Conservation (phyloP, 2,888 invertebrate genomes). For the Sicus ferrugineus region DNA sequence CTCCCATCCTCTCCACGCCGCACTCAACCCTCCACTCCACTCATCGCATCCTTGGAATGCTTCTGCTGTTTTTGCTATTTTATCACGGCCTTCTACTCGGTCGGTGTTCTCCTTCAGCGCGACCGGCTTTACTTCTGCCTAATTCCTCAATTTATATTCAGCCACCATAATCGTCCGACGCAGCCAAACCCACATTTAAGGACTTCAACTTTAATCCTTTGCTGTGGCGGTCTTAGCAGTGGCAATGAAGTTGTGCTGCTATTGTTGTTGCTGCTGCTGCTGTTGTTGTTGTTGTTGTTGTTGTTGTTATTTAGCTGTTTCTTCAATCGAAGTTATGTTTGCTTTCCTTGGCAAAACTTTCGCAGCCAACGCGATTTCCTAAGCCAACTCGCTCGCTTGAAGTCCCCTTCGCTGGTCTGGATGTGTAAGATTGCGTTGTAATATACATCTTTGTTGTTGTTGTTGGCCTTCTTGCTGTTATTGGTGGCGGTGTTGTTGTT, state of each 20-base stretch:
- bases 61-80: not conserved
- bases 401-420: not conserved
- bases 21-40: not conserved
- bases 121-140: constrained; percentile 38
- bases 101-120: not conserved
- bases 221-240: constrained; percentile 12
- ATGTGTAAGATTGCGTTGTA: not conserved
- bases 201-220: constrained; percentile 31
- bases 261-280: not conserved
- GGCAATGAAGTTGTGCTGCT: not conserved
- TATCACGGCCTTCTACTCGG: not conserved
- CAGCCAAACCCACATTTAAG: constrained; percentile 40
- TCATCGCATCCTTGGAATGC: not conserved
- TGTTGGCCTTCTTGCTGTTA: not conserved
- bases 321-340: constrained; percentile 3
- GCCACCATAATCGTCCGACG: constrained; percentile 42
- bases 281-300: not conserved
- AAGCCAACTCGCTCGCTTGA: not conserved
- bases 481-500: not conserved
- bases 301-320: not conserved
- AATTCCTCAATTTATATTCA: constrained; percentile 46
- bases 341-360: constrained; percentile 13
- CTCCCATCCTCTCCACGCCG: not conserved
- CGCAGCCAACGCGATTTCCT: not conserved
- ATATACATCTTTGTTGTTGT: not conserved